A percentile compares a stretch with the other conserved stretches of the same genome.
phyloP scores from a whole-genome alignment of 1,140 invertebrate genomes.

The Zaprionus ornatus region DNA sequence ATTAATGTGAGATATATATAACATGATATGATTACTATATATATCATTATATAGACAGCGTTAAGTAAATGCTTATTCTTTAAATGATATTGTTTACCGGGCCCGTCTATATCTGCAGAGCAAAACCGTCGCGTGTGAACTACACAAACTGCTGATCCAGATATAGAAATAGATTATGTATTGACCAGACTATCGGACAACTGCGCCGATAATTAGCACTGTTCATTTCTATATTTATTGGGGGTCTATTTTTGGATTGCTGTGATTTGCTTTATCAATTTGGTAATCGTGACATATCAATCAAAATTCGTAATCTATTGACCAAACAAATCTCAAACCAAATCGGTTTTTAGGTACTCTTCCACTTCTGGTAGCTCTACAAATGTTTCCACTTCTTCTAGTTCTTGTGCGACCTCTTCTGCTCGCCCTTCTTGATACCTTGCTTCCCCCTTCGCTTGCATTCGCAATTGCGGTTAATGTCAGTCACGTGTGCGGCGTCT shows the following conservation, averaged over 20 bases:
- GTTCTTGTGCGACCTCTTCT: background rate
- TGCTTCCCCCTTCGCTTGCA: background rate
- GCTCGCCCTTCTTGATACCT: background rate
- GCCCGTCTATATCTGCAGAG: background rate
- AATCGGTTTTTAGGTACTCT: background rate
- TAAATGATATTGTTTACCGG: background rate
- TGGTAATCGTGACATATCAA: background rate
- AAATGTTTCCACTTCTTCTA: background rate
- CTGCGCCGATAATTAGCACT: background rate
- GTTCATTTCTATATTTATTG: slow-evolving; percentile 28
- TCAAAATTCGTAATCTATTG: slow-evolving; percentile 31
- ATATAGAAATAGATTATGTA: slow-evolving; percentile 1
- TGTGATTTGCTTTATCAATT: slow-evolving; percentile 22
- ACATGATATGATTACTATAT: background rate
- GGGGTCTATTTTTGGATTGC: slow-evolving; percentile 28
- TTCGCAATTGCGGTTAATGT: slow-evolving; percentile 48
- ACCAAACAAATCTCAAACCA: slow-evolving; percentile 32
- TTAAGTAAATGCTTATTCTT: background rate
- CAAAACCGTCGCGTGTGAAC: background rate
- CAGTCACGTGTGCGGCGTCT: slow-evolving; percentile 58
- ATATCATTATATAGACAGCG: background rate
- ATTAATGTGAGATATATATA: background rate
- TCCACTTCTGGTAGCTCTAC: background rate
- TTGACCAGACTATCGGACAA: background rate
- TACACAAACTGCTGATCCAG: background rate